Conservation (phyloP, 2,113 vertebrate genomes). For the Pithys albifrons region DNA sequence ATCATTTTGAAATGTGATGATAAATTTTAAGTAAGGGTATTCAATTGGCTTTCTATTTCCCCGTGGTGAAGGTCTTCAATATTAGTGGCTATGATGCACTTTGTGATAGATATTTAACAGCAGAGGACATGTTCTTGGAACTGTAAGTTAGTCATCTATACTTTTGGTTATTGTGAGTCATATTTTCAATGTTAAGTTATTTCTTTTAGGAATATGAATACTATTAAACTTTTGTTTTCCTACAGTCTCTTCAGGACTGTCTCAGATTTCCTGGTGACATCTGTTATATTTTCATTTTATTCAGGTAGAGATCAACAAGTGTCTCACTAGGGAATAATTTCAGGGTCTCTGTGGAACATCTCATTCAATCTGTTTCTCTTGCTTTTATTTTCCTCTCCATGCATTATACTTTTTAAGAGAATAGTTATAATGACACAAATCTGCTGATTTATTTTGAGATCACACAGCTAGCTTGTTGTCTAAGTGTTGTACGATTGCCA, state of each 20-base stretch:
- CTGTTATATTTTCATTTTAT: not conserved
- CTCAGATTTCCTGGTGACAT: not conserved
- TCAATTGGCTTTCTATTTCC: not conserved
- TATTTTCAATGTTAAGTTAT: not conserved
- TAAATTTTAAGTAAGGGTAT: not conserved
- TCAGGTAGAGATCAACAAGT: not conserved
- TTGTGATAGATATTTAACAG: not conserved
- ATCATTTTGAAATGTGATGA: not conserved
- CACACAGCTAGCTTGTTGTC: not conserved
- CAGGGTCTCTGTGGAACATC: not conserved
- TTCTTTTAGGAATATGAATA: not conserved
- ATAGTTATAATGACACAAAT: not conserved
- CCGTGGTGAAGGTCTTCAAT: not conserved
- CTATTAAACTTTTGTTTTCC: not conserved
- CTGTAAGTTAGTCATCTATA: not conserved
- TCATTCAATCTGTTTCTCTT: not conserved
- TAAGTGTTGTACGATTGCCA: not conserved
- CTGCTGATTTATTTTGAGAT: constrained; percentile 4
- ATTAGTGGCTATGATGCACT: not conserved
- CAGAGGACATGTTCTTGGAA: not conserved
- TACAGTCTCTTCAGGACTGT: not conserved
- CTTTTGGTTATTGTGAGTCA: not conserved
- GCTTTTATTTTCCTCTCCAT: not conserved
- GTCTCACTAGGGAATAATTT: not conserved
- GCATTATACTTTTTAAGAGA: not conserved